Conservation (phyloP, 2,113 vertebrate species). For the Bufo gargarizans region DNA sequence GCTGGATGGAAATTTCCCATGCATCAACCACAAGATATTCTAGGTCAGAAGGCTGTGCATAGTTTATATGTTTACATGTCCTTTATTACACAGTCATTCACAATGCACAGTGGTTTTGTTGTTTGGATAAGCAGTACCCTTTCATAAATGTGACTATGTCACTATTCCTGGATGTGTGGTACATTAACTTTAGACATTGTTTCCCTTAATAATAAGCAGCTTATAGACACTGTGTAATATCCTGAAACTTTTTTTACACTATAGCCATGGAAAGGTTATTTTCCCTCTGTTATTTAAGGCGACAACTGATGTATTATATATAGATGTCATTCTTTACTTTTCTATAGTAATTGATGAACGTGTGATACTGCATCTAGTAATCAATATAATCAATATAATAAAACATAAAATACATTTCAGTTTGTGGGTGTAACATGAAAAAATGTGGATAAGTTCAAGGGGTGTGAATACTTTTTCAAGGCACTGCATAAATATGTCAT, state of each 20-base stretch:
- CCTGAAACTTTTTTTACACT: neutral
- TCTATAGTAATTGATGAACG: no score
- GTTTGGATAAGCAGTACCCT: neutral
- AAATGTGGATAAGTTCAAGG: no score
- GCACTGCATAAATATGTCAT: no score
- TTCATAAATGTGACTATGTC: neutral
- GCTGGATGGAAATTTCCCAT: neutral
- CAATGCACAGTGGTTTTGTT: neutral
- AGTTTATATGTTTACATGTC: neutral
- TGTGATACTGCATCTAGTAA: no score
- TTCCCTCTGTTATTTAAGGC: neutral
- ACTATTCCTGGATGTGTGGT: slow-evolving; percentile 30
- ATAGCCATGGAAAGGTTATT: neutral
- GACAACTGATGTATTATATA: neutral
- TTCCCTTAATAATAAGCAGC: neutral
- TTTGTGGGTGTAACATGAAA: no score
- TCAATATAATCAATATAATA: no score
- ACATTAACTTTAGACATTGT: neutral
- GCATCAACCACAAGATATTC: neutral
- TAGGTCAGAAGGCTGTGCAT: neutral
- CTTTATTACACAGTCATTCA: neutral
- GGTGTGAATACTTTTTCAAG: no score
- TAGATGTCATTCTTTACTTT: no score
- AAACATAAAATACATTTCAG: no score
- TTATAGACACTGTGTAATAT: neutral